Percentiles rank a stretch among this genome's conserved stretches.
These are phyloP conservation scores for Parelbella ahira DNA, from an alignment of 2,888 invertebrate genomes.

Conservation along the genomic window DNA sequence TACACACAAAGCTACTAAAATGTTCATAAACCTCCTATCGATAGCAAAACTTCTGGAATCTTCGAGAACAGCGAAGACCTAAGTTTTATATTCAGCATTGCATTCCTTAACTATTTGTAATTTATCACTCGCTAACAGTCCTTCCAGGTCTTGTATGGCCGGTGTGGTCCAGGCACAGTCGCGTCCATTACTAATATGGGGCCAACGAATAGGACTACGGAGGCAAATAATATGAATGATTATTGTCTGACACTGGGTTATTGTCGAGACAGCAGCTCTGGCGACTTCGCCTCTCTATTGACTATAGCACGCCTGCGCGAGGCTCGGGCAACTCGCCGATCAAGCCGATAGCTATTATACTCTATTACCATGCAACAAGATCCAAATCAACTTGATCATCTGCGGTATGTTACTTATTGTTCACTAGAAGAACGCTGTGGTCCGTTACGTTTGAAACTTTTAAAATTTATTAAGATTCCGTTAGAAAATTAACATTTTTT, in stretches of 20 bases:
- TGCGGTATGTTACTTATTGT: conserved; percentile 20
- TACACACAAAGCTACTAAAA: no score
- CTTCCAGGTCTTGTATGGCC: no score
- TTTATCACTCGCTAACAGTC: no score
- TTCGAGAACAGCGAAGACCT: no score
- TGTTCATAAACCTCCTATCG: no score
- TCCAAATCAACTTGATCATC: conserved; percentile 26
- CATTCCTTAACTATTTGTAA: no score
- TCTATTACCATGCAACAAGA: conserved; percentile 34
- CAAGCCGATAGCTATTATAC: conserved; percentile 27
- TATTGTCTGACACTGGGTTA: conserved; percentile 81
- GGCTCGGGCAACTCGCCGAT: conserved; percentile 25
- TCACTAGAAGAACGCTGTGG: conserved; percentile 25
- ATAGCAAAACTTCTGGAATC: no score
- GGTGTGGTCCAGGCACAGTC: conserved; percentile 5
- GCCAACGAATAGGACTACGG: conserved; percentile 48
- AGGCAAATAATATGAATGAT: conserved; percentile 71
- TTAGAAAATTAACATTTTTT: no score
- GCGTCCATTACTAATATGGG: conserved; percentile 32
- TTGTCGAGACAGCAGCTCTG: conserved; percentile 79
- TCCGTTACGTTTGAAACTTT: conserved; percentile 27
- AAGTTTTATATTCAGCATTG: no score
- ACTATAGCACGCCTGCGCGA: conserved; percentile 44
- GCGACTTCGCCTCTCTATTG: conserved; percentile 60
- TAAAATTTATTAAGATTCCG: no score